Percentiles rank a stretch among this genome's conserved stretches.
Evolutionary conservation across 2,113 vertebrate species (phyloP).

Genomic region (Calypte anna): DNA sequence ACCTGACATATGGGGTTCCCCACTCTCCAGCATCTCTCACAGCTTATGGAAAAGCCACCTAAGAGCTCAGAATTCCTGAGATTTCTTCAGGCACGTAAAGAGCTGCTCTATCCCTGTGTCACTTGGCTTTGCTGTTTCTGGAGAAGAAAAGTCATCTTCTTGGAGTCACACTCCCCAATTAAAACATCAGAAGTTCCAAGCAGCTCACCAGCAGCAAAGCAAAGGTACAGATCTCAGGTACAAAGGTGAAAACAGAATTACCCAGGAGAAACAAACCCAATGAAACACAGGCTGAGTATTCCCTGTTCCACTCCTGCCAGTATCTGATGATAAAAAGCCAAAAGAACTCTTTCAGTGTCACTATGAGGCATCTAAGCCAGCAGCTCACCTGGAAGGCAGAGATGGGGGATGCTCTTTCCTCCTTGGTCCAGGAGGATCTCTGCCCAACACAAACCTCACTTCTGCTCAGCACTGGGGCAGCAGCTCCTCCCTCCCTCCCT

Average conservation of each 20-base stretch:
- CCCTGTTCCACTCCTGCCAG: not conserved
- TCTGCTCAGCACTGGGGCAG: accelerated
- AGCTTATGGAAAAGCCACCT: not conserved
- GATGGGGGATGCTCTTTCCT: not conserved
- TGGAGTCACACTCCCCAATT: not conserved
- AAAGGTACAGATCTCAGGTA: not conserved
- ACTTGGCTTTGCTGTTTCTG: not conserved
- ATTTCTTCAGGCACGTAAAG: not conserved
- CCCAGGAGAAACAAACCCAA: not conserved
- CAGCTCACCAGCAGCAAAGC: not conserved
- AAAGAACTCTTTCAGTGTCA: not conserved
- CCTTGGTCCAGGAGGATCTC: not conserved
- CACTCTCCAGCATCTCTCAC: not conserved
- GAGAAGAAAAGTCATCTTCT: not conserved
- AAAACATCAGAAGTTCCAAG: not conserved
- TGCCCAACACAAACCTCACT: not conserved
- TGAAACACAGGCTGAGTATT: accelerated
- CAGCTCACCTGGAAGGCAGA: not conserved
- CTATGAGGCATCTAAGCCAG: not conserved
- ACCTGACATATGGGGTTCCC: not conserved
- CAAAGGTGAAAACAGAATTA: not conserved
- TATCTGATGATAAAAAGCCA: not conserved
- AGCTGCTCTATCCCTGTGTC: not conserved
- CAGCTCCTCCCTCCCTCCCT: not conserved
- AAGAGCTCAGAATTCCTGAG: not conserved